Conservation (phyloP, 2,888 invertebrate genomes). For the Elegia similella region DNA sequence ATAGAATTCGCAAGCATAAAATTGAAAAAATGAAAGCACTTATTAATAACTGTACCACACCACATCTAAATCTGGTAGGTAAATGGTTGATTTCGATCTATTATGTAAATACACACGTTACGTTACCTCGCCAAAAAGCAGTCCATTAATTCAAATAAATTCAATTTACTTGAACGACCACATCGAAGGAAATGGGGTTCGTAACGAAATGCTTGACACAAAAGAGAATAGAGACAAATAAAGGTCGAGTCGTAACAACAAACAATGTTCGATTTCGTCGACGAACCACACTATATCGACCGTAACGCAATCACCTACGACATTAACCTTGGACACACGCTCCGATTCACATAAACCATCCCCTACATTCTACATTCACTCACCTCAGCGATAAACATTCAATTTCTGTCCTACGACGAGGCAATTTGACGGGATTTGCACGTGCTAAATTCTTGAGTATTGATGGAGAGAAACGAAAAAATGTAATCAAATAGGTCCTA, state of each 20-base stretch:
- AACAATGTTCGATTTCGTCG: slow-evolving; percentile 16
- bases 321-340: slow-evolving; percentile 60
- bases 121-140: background rate
- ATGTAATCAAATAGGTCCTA: no score
- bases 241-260: slow-evolving; percentile 10
- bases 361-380: slow-evolving; percentile 20
- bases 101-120: background rate
- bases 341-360: slow-evolving; percentile 49
- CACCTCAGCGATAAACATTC: background rate
- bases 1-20: background rate
- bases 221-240: slow-evolving; percentile 9
- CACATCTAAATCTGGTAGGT: background rate
- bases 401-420: background rate
- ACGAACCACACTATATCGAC: slow-evolving; percentile 43
- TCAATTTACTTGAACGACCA: background rate
- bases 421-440: no score
- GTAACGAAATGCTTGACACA: background rate
- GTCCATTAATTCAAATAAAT: background rate
- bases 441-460: no score
- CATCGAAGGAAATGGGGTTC: background rate
- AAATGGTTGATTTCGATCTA: background rate
- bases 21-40: background rate
- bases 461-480: no score
- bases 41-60: background rate
- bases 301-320: slow-evolving; percentile 39